These are phyloP conservation scores for Characodon lateralis DNA, from an alignment of 2,797 vertebrate genomes.

Conservation along the genomic window DNA sequence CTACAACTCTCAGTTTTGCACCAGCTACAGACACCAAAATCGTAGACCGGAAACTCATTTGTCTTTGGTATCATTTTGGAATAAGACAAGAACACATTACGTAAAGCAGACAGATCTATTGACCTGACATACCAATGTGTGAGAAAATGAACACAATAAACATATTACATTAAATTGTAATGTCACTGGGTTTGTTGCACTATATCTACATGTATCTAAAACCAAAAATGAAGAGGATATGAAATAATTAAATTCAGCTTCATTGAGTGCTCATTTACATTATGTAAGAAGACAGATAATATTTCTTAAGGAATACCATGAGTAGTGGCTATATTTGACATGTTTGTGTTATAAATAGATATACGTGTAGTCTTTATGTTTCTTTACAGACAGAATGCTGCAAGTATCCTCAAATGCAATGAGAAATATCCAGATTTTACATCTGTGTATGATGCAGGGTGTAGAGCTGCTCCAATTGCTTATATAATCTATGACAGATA, in stretches of 20 bases:
- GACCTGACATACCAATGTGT: not conserved
- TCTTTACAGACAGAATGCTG: not conserved
- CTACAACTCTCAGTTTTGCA: not conserved
- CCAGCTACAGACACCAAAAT: not conserved
- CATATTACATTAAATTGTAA: not conserved
- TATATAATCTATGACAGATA: conserved; percentile 58
- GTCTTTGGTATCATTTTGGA: not conserved
- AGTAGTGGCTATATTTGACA: not conserved
- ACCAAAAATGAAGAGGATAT: not conserved
- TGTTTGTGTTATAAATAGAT: not conserved
- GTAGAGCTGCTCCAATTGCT: conserved; percentile 33
- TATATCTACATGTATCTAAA: not conserved
- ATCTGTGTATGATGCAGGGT: conserved; percentile 5
- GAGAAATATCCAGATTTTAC: not conserved
- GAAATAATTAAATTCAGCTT: not conserved
- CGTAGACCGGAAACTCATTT: not conserved
- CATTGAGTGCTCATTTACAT: not conserved
- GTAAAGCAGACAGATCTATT: not conserved
- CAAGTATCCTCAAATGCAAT: not conserved
- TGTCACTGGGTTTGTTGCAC: not conserved
- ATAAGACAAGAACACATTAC: not conserved
- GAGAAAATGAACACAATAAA: not conserved
- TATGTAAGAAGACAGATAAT: not conserved
- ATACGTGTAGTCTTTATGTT: not conserved
- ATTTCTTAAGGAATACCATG: not conserved